Conservation (phyloP, 2,888 invertebrate species). For the Drosophila bunnanda region DNA sequence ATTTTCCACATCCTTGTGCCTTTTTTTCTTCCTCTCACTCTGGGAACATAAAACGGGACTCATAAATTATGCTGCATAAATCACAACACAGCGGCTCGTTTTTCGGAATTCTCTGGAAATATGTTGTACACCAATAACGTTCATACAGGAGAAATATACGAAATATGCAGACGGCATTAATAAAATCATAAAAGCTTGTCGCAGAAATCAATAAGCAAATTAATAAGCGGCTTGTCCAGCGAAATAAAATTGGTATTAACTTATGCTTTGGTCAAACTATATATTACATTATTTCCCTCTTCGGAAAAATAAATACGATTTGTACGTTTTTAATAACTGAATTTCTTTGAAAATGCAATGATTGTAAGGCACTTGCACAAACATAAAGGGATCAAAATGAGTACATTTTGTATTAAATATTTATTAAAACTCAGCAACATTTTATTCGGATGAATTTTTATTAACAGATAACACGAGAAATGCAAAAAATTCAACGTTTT, state of each 20-base stretch:
- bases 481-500: constrained; percentile 5
- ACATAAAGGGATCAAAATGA: constrained; percentile 7
- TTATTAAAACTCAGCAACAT: not conserved
- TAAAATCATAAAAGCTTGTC: not conserved
- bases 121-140: constrained; percentile 16
- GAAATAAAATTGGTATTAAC: not conserved
- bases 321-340: constrained; percentile 4
- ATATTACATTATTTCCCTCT: not conserved
- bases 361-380: not conserved
- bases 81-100: constrained; percentile 45
- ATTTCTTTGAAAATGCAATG: not conserved
- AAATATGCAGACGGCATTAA: constrained; percentile 11
- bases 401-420: constrained; percentile 1
- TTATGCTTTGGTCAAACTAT: not conserved
- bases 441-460: constrained; percentile 49
- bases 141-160: not conserved
- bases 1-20: constrained; percentile 22
- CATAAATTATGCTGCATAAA: constrained; percentile 74
- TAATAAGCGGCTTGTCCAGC: constrained; percentile 7
- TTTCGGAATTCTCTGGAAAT: constrained; percentile 2
- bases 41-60: constrained; percentile 57
- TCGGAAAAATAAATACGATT: not conserved
- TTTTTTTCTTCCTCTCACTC: not conserved
- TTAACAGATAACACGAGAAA: constrained; percentile 36
- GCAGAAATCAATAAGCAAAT: constrained; percentile 26